Evolutionary conservation across 2,113 vertebrate species (phyloP), one percentile per base, ranked within the genome.

Genomic region (Podarcis raffonei): DNA sequence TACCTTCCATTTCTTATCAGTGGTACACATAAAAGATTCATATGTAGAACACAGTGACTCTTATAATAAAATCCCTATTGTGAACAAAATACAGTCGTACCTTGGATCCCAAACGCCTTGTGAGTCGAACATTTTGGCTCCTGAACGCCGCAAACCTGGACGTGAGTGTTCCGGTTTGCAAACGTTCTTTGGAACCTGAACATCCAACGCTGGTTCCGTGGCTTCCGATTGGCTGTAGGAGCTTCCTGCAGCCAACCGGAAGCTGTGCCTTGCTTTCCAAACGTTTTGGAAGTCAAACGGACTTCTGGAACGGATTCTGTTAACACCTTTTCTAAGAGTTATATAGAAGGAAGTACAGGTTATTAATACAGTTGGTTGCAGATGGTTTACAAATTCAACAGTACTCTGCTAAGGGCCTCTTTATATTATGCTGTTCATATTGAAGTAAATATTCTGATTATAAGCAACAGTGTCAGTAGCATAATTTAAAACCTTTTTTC

Each of bases 401-500:
- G 13, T 30, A 80, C 27, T 37, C 42, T 48, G 42, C 74, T 32
- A n/a, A 42, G 35, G 12, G 23, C n/a, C 20, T 39, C 37, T 39
- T 74, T 68, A 68, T 42, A 65, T 4, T 48, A 77, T 83, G 12
- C 37, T 48, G 8, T 48, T 53, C 9, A 2, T 27, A 77, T 27
- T 23, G 12, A 32, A 68, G 9, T 12, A 69, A 77, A 3, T 68
- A 78, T 65, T 66, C 2, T 42, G 8, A 68, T 6, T 30, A 22
- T 39, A 59, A 27, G 5, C 22, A 84, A 25, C 20, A 71, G 15
- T 57, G 23, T 42, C 57, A n/a, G 32, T 27, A 80, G 27, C 35
- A 87, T n/a, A 72, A 87, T 81, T 81, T 68, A 37, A 81, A 88
- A 48, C 2, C 72, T 65, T 39, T 86, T 3, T n/a, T 86, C 48